A percentile compares a stretch with the other conserved stretches of the same genome.
Evolutionary conservation across 2,113 vertebrate species (phyloP).

Genomic region (Paradoxurus hermaphroditus): DNA sequence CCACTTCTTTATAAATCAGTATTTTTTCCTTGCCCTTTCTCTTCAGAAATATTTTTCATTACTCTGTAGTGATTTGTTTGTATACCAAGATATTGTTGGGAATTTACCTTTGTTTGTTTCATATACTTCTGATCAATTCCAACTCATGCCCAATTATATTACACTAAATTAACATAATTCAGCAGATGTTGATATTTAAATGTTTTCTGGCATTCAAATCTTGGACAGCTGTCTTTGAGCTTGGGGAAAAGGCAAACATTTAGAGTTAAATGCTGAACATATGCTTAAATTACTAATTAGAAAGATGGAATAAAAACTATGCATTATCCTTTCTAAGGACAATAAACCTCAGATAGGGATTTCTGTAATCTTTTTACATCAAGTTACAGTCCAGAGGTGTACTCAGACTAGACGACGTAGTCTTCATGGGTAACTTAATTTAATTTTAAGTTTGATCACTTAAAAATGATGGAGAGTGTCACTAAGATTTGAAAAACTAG

Average conservation of each 20-base stretch:
- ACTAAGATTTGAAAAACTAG: not conserved
- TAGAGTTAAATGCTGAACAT: slow-evolving; percentile 92
- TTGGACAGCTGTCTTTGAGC: slow-evolving; percentile 91
- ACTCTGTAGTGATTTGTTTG: slow-evolving; percentile 77
- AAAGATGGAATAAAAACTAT: slow-evolving; percentile 85
- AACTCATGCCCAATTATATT: slow-evolving; percentile 90
- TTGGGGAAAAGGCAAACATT: slow-evolving; percentile 91
- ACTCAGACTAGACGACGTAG: slow-evolving; percentile 36
- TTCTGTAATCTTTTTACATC: slow-evolving; percentile 66
- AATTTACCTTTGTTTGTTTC: slow-evolving; percentile 85
- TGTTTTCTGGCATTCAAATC: slow-evolving; percentile 89
- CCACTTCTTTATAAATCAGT: slow-evolving; percentile 37
- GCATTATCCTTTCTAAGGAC: slow-evolving; percentile 88
- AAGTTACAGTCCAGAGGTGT: slow-evolving; percentile 64
- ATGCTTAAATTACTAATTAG: slow-evolving; percentile 93
- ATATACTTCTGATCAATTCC: slow-evolving; percentile 86
- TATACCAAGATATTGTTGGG: slow-evolving; percentile 75
- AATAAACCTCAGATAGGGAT: slow-evolving; percentile 74
- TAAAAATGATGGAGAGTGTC: slow-evolving; percentile 33
- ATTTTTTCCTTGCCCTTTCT: slow-evolving; percentile 33
- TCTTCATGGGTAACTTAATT: slow-evolving; percentile 44
- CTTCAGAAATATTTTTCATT: slow-evolving; percentile 53
- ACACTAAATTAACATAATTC: slow-evolving; percentile 91
- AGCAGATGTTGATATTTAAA: slow-evolving; percentile 93
- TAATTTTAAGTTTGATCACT: slow-evolving; percentile 57